A percentile compares a stretch with the other conserved stretches of the same genome.
Evolutionary conservation across 2,113 vertebrate species (phyloP).

Genomic region (Mesitornis unicolor): DNA sequence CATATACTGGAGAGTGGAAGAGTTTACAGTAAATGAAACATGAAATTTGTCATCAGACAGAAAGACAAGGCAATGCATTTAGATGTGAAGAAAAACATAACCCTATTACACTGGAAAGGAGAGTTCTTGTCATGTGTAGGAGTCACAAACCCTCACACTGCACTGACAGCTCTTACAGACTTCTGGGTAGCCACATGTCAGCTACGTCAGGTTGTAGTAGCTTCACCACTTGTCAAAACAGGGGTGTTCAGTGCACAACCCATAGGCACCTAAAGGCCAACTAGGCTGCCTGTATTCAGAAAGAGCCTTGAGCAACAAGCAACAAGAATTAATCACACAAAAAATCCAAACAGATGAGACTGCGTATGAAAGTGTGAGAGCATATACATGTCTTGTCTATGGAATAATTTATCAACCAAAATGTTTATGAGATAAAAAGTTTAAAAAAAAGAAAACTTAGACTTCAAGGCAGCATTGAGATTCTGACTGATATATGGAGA

Average conservation of each 20-base stretch:
- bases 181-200: background rate
- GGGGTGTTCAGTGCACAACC: background rate
- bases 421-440: background rate
- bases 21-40: background rate
- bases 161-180: background rate
- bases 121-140: background rate
- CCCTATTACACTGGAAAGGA: background rate
- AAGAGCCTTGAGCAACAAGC: background rate
- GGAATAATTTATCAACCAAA: background rate
- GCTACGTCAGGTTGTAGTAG: background rate
- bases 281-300: background rate
- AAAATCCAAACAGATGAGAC: background rate
- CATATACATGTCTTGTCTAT: rapidly evolving
- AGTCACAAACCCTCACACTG: background rate
- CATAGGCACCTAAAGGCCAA: background rate
- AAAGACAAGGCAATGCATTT: background rate
- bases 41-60: background rate
- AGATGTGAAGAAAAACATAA: background rate
- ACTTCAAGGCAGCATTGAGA: background rate
- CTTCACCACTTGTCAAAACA: background rate
- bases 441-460: background rate
- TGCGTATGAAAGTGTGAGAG: background rate
- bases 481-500: background rate
- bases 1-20: background rate
- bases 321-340: background rate